These are phyloP conservation scores for Myotis lucifugus DNA, from an alignment of 2,113 vertebrate genomes.

Conservation along the genomic window DNA sequence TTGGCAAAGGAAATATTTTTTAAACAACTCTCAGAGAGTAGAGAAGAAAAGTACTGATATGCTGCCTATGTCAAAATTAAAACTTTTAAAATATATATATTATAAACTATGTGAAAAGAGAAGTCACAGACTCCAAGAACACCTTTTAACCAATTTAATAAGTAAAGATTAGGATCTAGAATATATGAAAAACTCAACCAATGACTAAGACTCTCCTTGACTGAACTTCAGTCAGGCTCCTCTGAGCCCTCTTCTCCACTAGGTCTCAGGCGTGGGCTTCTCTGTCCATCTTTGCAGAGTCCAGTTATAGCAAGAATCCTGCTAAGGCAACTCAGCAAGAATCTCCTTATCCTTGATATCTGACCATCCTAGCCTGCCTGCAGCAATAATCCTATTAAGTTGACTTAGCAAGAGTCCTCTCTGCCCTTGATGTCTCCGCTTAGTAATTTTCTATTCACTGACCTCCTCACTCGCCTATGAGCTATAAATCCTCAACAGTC, in stretches of 20 bases:
- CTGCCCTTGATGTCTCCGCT: not conserved
- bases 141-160: not conserved
- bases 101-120: slow-evolving; percentile 4
- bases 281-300: not conserved
- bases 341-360: not conserved
- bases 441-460: not conserved
- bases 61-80: not conserved
- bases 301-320: not conserved
- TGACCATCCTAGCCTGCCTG: not conserved
- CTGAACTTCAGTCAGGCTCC: not conserved
- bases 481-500: not conserved
- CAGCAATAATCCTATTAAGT: not conserved
- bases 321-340: not conserved
- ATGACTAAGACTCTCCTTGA: not conserved
- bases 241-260: not conserved
- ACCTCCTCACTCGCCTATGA: not conserved
- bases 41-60: not conserved
- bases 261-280: not conserved
- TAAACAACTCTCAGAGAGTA: not conserved
- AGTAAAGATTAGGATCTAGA: not conserved
- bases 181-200: not conserved
- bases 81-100: not conserved
- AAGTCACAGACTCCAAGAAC: not conserved
- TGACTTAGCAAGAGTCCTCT: not conserved
- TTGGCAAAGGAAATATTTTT: slow-evolving; percentile 12